phyloP scores from a whole-genome alignment of 1,140 invertebrate species.

The Steinernema feltiae region DNA sequence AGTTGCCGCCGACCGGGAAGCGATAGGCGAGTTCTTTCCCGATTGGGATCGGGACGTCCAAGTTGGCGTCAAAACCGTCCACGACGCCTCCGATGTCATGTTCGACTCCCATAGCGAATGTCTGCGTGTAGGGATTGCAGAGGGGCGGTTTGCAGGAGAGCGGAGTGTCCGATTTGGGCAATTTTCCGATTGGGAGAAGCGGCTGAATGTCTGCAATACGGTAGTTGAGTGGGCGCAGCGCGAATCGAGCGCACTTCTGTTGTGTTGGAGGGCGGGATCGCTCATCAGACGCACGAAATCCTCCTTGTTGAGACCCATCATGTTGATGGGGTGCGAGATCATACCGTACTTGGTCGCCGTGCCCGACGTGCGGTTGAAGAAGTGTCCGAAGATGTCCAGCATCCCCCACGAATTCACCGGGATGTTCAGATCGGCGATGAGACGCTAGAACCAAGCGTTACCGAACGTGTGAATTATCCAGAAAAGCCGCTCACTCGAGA shows the following conservation, averaged over 20 bases:
- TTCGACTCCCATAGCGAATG: constrained; percentile 32
- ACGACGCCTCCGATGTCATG: constrained; percentile 28
- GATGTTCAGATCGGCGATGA: constrained; percentile 19
- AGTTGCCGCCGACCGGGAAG: constrained; percentile 27
- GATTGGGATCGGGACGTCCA: constrained; percentile 33
- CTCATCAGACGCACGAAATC: constrained; percentile 31
- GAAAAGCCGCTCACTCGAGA: not conserved
- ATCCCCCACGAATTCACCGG: constrained; percentile 28
- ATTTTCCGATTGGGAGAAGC: constrained; percentile 28
- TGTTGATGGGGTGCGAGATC: constrained; percentile 35
- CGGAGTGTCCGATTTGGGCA: constrained; percentile 29
- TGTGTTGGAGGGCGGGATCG: constrained; percentile 26
- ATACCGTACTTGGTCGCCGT: constrained; percentile 32
- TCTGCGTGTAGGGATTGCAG: constrained; percentile 31
- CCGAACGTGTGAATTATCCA: not conserved
- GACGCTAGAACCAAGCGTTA: not conserved
- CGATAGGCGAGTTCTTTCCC: constrained; percentile 30
- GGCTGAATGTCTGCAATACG: constrained; percentile 26
- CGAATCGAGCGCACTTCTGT: constrained; percentile 26
- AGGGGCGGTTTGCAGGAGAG: constrained; percentile 28
- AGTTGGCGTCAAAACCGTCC: constrained; percentile 35
- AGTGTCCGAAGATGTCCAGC: constrained; percentile 23
- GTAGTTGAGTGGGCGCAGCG: not conserved
- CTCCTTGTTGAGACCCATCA: constrained; percentile 35
- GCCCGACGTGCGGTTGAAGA: constrained; percentile 20